Evolutionary conservation across 2,888 invertebrate genomes (phyloP), one percentile per base, ranked within the genome.

Genomic region (Esperia sulphurella): DNA sequence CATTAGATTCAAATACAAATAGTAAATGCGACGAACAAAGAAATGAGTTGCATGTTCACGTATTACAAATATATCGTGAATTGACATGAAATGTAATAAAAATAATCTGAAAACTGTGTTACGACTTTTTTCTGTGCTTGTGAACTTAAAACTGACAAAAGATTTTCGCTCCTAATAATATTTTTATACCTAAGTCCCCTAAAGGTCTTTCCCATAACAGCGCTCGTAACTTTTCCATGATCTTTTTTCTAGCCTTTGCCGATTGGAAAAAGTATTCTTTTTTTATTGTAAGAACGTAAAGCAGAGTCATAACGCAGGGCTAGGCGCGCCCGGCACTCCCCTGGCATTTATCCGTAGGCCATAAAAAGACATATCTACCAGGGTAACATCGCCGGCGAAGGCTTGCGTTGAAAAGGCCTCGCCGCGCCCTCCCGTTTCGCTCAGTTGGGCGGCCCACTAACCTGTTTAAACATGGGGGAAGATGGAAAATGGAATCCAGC

Each of bases 331-430:
- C 76, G 71, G 75, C 87, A 79, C 87, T 78, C 87, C 85, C 85
- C 78, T 85, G 86, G 75, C 87, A 86, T 86, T 87, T 88, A 80
- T 77, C 79, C 82, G 75, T 74, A 79, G 79, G 79, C 83, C 87
- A 85, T 88, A 88, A 88, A 88, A 88, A 86, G 84, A 86, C 84
- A 85, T 82, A 80, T 79, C 78, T 80, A 86, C 85, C 75, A 84
- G 87, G 83, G 77, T 64, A 80, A 64, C 83, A 87, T 80, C 61
- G 71, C 67, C 55, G 57, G 69, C 60, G 66, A 74, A 77, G 80
- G 82, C 70, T 75, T 68, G 65, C 71, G 69, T 73, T 68, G 69
- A 14, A 86, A 84, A 87, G 83, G 87, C 84, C 81, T 77, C 78
- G 78, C 71, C 83, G 75, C 84, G 69, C 84, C 87, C 83, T 70